These are phyloP conservation scores for Sinohyriopsis cumingii DNA, from an alignment of 2,888 invertebrate genomes.

Conservation along the genomic window DNA sequence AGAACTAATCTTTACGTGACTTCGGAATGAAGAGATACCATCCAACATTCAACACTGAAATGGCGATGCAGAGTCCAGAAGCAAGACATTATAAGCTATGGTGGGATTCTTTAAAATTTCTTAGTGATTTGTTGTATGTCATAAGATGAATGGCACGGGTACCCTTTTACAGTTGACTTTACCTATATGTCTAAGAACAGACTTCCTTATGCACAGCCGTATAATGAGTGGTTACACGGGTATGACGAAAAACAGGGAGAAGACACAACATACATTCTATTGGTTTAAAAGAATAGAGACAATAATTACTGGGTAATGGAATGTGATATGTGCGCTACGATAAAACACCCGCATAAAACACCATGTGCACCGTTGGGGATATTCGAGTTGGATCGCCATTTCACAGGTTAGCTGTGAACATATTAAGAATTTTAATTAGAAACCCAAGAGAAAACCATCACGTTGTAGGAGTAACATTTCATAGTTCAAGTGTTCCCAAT, in stretches of 20 bases:
- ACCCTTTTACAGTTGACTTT: constrained; percentile 2
- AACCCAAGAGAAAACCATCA: constrained; percentile 13
- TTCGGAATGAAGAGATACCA: too few species aligned
- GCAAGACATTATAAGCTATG: too few species aligned
- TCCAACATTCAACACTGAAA: too few species aligned
- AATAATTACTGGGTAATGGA: constrained; percentile 1
- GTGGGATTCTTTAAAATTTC: too few species aligned
- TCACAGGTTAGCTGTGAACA: constrained; percentile 18
- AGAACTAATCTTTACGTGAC: too few species aligned
- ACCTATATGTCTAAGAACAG: constrained; percentile 4
- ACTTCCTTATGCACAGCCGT: constrained; percentile 8
- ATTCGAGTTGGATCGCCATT: constrained; percentile 85
- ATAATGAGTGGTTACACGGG: constrained; percentile 16
- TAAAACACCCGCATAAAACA: constrained; percentile 15
- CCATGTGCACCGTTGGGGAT: constrained; percentile 12
- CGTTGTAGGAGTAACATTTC: constrained; percentile 14
- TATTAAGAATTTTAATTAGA: constrained; percentile 19
- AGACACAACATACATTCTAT: constrained; percentile 13
- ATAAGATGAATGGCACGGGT: too few species aligned
- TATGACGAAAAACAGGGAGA: constrained; percentile 9
- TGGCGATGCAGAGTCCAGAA: too few species aligned
- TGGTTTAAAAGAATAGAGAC: constrained; percentile 16
- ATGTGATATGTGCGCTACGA: constrained; percentile 18
- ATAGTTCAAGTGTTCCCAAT: constrained; percentile 19
- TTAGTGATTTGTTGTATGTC: too few species aligned